Conservation (phyloP, 2,797 vertebrate genomes). For the Rhyacichthys aspro region DNA sequence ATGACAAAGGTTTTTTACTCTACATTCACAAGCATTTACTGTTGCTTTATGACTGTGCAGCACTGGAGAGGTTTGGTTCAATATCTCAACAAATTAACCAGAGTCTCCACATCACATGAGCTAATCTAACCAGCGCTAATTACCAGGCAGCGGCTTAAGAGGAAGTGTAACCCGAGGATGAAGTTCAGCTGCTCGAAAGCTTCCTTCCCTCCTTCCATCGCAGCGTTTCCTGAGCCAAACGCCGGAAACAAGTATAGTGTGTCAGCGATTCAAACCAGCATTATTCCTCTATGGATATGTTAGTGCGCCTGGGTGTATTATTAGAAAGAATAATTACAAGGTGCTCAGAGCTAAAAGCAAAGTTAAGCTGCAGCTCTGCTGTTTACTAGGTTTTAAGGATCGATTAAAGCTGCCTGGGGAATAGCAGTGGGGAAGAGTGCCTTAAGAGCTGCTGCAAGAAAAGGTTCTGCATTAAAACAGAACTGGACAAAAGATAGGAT, state of each 20-base stretch:
- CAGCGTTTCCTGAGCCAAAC: constrained; percentile 44
- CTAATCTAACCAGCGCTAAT: constrained; percentile 56
- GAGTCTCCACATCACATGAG: constrained; percentile 40
- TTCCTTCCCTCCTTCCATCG: constrained; percentile 39
- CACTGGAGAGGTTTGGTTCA: constrained; percentile 46
- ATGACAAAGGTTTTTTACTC: no score
- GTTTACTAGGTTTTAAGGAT: constrained; percentile 42
- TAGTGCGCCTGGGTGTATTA: constrained; percentile 28
- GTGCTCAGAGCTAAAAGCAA: constrained; percentile 45
- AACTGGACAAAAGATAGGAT: no score
- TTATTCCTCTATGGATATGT: constrained; percentile 32
- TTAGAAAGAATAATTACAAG: constrained; percentile 31
- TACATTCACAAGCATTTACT: no score
- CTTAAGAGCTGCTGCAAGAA: not conserved
- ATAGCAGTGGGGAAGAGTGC: not conserved
- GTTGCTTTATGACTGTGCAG: not conserved
- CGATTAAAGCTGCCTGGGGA: constrained; percentile 28
- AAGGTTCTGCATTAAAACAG: no score
- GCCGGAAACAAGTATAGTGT: constrained; percentile 40
- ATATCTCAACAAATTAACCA: constrained; percentile 45
- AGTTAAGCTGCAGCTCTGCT: constrained; percentile 26
- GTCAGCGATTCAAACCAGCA: constrained; percentile 29
- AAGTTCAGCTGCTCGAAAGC: constrained; percentile 34
- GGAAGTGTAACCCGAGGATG: constrained; percentile 63
- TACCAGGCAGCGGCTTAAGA: constrained; percentile 34